phyloP scores from a whole-genome alignment of 2,797 vertebrate species.

The Chlorospingus semifuscus region DNA sequence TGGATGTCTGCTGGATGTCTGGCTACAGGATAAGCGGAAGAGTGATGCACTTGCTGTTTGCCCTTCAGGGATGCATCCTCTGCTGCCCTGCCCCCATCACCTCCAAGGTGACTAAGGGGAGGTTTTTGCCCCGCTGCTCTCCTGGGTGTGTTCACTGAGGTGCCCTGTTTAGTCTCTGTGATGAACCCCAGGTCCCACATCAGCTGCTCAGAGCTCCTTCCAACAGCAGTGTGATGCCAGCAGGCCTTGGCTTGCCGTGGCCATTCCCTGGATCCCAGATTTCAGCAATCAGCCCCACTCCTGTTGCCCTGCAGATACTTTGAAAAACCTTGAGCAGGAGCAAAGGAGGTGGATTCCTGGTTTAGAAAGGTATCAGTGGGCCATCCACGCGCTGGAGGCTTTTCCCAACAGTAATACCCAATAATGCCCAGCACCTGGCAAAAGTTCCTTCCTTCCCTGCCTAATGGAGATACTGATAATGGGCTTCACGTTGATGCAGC shows the following conservation, averaged over 20 bases:
- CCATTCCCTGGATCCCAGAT: neutral
- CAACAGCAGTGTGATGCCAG: neutral
- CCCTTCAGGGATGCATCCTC: neutral
- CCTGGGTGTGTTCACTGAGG: rapidly evolving
- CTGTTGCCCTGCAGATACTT: neutral
- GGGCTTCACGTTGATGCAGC: neutral
- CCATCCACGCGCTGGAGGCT: neutral
- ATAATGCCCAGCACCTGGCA: neutral
- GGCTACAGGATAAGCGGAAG: neutral
- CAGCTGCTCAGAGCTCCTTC: neutral
- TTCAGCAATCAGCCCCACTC: neutral
- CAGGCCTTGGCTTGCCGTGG: neutral
- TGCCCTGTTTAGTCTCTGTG: neutral
- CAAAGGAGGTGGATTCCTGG: neutral
- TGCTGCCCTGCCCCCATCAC: neutral
- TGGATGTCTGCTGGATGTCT: neutral
- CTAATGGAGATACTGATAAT: neutral
- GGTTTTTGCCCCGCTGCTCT: neutral
- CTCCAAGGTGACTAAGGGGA: neutral
- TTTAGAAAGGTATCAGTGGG: neutral
- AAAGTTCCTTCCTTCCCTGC: neutral
- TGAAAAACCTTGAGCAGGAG: neutral
- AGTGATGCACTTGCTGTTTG: neutral
- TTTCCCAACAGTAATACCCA: neutral
- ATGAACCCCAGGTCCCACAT: neutral